Base-by-base conservation (phyloP, 1,140 invertebrate species). In the Arctopsyche grandis region DNA sequence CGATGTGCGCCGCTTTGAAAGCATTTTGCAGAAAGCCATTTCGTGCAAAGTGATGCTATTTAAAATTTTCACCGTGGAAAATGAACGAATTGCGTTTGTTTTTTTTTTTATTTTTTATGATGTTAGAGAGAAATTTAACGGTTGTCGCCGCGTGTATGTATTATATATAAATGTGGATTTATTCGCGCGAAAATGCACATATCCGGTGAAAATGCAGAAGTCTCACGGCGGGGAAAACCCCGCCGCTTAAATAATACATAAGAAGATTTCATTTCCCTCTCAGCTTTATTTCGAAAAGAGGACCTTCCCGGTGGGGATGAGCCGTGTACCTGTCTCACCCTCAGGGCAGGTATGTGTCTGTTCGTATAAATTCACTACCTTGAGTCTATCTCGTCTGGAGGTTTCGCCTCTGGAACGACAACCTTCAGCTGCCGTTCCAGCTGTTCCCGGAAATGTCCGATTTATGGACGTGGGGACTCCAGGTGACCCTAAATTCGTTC, bases 261-360 rank as follows among this genome's bases (percentile, higher is more conserved):
- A 60, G 56, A 60, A 60, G 56, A 60, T 60, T 60, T 60, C 56
- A 60, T 60, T 60, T 60, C 56, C 56, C 56, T 60, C 56, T 60
- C 56, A 60, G 56, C 56, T 60, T 60, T 60, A 60, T 60, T 19
- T 60, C 56, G 1, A 21, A 16, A 60, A 60, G 21, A 19, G 19
- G 14, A 19, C 16, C 21, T 60, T 38, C 29, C 29, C 29, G 29
- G 29, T 7, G 7, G 29, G 29, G 29, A 38, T 38, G 29, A 38
- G 29, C 7, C 29, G 29, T 38, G 29, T 38, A 38, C 29, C 29
- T n/a, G n/a, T n/a, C n/a, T n/a, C n/a, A n/a, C 29, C 29, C 29
- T 38, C 29, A 38, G 29, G 29, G n/a, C n/a, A n/a, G n/a, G n/a
- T n/a, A n/a, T 38, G 29, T 38, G 29, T 38, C 29, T 38, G 29